Evolutionary conservation across 2,888 invertebrate genomes (phyloP).

Genomic region (Diaphora mendica): DNA sequence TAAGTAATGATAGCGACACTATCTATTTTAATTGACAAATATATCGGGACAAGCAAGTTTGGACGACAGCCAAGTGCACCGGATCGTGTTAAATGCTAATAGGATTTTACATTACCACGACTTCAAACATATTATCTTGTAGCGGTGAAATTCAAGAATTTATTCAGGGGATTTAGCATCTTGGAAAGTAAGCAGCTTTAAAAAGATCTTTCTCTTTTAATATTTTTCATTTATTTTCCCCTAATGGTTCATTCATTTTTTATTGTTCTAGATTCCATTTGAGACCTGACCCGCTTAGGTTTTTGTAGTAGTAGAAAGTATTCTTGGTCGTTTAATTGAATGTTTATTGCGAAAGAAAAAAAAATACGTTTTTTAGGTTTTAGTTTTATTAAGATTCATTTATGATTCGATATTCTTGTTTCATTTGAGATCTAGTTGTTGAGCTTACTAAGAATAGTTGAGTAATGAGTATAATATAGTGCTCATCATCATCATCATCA

Average conservation of each 20-base stretch:
- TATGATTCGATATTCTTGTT: background rate
- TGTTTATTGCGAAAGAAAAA: background rate
- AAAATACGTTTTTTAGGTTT: background rate
- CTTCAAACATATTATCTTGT: constrained; percentile 29
- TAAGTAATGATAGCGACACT: constrained; percentile 14
- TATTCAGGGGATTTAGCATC: background rate
- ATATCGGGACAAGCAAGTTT: constrained; percentile 31
- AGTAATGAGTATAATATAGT: background rate
- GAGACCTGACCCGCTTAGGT: background rate
- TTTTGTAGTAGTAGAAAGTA: background rate
- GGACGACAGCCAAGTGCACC: constrained; percentile 36
- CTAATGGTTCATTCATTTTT: background rate
- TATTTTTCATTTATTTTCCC: background rate
- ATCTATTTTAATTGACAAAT: constrained; percentile 47
- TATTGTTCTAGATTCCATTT: background rate
- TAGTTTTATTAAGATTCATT: background rate
- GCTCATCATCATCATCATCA: no score
- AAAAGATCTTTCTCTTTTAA: background rate
- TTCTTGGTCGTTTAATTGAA: background rate
- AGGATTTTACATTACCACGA: constrained; percentile 30
- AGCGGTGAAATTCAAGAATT: background rate
- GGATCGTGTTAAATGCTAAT: constrained; percentile 39
- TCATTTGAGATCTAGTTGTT: background rate
- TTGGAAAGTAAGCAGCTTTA: background rate
- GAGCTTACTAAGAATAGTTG: background rate